Percentiles rank a stretch among this genome's conserved stretches.
phyloP scores from a whole-genome alignment of 2,113 vertebrate species.

The Spilogale gracilis region DNA sequence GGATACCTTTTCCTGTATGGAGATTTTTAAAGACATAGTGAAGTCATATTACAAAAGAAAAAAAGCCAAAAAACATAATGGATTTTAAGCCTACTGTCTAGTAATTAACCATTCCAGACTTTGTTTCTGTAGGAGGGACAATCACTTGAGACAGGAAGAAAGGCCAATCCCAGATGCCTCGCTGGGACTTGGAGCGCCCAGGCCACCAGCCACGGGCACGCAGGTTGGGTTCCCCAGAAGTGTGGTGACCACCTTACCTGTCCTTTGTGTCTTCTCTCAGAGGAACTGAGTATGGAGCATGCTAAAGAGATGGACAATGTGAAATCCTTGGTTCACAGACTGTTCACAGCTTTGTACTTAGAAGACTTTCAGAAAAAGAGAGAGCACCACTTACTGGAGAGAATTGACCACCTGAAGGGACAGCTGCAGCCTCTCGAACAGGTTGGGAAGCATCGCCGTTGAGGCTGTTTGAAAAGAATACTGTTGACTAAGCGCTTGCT shows the following conservation, averaged over 20 bases:
- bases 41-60: background rate
- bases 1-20: background rate
- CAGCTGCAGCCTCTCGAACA: conserved; percentile 93
- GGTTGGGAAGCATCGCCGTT: conserved; percentile 84
- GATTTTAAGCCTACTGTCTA: background rate
- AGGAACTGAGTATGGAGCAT: conserved; percentile 83
- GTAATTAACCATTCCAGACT: background rate
- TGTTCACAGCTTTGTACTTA: conserved; percentile 91
- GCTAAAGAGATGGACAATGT: conserved; percentile 87
- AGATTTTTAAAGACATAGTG: background rate
- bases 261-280: conserved; percentile 82
- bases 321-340: conserved; percentile 92
- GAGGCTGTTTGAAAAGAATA: background rate
- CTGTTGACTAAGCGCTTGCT: background rate
- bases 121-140: background rate
- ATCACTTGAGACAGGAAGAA: background rate
- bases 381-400: conserved; percentile 91
- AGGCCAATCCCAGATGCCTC: background rate
- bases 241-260: background rate
- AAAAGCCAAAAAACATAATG: background rate
- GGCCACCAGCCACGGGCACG: accelerated
- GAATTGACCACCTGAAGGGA: conserved; percentile 90
- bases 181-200: background rate
- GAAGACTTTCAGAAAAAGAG: conserved; percentile 90
- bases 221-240: background rate